phyloP scores from a whole-genome alignment of 30 jellyfish, hydroid and myxozoan species.

The Pseudorhiza aurosa region DNA sequence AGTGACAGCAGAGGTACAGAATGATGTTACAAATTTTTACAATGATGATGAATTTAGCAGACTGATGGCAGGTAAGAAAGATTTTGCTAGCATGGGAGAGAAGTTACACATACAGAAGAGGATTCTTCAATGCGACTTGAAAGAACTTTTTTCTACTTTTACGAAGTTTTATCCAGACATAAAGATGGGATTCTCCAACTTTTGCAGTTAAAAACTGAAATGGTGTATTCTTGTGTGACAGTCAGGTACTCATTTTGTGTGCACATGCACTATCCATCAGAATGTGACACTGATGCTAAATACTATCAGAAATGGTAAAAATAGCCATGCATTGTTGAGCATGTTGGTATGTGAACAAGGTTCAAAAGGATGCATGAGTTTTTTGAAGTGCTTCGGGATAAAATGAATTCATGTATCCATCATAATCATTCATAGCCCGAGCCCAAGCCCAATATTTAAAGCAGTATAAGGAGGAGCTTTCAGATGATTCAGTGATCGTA shows the following conservation, averaged over 20 bases:
- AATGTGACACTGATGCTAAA: conserved; percentile 43
- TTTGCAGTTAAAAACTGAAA: conserved; percentile 77
- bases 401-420: too few species aligned
- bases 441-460: too few species aligned
- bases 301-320: too few species aligned
- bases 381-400: too few species aligned
- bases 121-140: conserved; percentile 51
- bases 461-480: too few species aligned
- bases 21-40: conserved; percentile 11
- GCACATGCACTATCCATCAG: conserved; percentile 83
- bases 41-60: conserved; percentile 57
- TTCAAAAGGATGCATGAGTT: too few species aligned
- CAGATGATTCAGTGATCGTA: too few species aligned
- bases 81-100: conserved; percentile 50
- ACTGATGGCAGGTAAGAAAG: conserved; percentile 66
- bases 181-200: conserved; percentile 63
- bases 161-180: conserved; percentile 36
- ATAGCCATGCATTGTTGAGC: too few species aligned
- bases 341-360: too few species aligned
- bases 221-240: conserved; percentile 76
- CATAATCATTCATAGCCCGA: too few species aligned
- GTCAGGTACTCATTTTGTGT: conserved; percentile 87
- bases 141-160: conserved; percentile 45
- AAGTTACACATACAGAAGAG: conserved; percentile 36
- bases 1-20: not conserved